These are phyloP conservation scores for Fopius arisanus DNA, from an alignment of 1,140 invertebrate genomes.

Conservation along the genomic window DNA sequence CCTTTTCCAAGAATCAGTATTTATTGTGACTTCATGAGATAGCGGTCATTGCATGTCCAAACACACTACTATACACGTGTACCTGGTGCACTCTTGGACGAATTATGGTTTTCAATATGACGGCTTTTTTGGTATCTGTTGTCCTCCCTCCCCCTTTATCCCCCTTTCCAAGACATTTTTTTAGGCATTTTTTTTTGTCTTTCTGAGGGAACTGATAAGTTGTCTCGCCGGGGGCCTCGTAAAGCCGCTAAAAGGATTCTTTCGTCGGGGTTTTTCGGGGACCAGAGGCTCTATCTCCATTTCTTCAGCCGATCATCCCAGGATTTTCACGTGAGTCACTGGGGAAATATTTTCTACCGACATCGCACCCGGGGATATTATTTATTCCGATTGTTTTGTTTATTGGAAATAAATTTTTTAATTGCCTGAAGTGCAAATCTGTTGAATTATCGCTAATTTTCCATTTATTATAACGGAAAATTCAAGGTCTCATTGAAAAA, in stretches of 20 bases:
- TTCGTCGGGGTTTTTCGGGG: conserved; percentile 35
- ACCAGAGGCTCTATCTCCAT: neutral
- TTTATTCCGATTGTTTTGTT: too few species aligned
- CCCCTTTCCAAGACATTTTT: too few species aligned
- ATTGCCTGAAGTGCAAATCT: too few species aligned
- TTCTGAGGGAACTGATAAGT: conserved; percentile 38
- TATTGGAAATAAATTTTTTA: too few species aligned
- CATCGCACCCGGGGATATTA: too few species aligned
- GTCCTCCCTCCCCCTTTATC: neutral
- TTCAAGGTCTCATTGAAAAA: too few species aligned
- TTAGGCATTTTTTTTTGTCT: neutral
- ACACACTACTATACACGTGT: neutral
- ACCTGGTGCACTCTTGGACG: conserved; percentile 40
- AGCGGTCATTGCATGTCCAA: conserved; percentile 44
- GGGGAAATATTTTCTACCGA: neutral
- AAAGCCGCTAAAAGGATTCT: conserved; percentile 57
- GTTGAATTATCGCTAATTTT: too few species aligned
- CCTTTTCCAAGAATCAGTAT: conserved; percentile 61
- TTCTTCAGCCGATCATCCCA: neutral
- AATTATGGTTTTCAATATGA: conserved; percentile 64
- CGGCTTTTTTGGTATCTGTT: conserved; percentile 11
- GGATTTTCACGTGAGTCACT: conserved; percentile 4
- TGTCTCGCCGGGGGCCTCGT: conserved; percentile 44
- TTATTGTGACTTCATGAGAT: conserved; percentile 65
- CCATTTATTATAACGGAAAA: too few species aligned